These are phyloP conservation scores for Mormoops blainvillei DNA, from an alignment of 2,113 vertebrate genomes.

Conservation along the genomic window DNA sequence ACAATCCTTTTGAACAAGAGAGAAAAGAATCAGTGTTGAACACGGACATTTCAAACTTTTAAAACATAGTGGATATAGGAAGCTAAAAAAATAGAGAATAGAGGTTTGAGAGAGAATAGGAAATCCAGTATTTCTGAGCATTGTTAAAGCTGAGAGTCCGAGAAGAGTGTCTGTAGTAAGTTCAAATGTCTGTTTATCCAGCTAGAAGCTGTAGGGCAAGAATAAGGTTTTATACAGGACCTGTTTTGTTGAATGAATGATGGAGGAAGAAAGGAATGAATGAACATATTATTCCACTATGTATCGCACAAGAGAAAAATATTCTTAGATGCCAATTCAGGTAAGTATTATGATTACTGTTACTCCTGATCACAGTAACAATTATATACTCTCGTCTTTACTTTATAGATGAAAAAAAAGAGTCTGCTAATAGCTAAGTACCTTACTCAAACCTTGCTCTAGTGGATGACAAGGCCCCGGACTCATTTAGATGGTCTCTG, in stretches of 20 bases:
- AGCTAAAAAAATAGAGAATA: not conserved
- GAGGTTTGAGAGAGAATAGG: not conserved
- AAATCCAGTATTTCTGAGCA: not conserved
- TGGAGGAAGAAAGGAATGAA: not conserved
- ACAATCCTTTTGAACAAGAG: not conserved
- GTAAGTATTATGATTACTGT: not conserved
- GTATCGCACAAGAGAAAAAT: not conserved
- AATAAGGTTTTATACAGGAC: not conserved
- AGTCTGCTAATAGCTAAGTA: not conserved
- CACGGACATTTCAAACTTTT: not conserved
- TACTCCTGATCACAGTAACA: not conserved
- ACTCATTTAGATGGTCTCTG: not conserved
- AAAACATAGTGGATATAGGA: not conserved
- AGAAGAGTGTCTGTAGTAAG: not conserved
- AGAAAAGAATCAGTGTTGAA: not conserved
- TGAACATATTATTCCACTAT: not conserved
- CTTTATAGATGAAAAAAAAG: not conserved
- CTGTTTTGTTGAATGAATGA: not conserved
- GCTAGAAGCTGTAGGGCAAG: not conserved
- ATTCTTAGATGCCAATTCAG: not conserved
- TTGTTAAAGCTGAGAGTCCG: not conserved
- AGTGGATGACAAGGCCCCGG: not conserved
- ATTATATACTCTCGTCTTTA: not conserved
- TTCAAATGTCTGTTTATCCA: not conserved
- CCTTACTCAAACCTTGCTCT: not conserved